Base-by-base conservation (phyloP, 2,888 invertebrate genomes). In the Thecophora atra region DNA sequence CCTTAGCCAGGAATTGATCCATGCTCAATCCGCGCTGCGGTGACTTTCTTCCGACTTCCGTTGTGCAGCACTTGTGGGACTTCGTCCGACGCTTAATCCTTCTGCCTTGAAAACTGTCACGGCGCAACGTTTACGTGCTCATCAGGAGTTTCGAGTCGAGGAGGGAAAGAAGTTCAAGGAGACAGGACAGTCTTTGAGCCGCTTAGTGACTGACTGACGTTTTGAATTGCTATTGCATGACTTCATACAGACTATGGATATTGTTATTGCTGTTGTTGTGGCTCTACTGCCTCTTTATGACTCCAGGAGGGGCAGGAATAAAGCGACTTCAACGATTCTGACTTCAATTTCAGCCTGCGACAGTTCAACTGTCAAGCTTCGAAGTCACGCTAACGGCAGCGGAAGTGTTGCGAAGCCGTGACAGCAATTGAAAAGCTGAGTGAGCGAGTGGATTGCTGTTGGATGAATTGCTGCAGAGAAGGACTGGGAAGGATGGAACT, bases 261-360 rank as follows among this genome's bases (percentile, higher is more conserved):
- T 47, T 30, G 7, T 19, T 19, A 30, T 63, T 70, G 28, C 52
- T 52, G 37, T 63, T 52, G 62, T 70, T 47, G 69, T 60, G 60
- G 30, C 44, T 21, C 68, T 44, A 21, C 37, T 62, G 30, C 37
- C 37, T 63, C 24, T 17, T 47, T 47, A 44, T 37, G 11, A 8
- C 37, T 37, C 3, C 37, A 37, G 44, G 26, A 30, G 19, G 69
- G 44, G 3, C 8, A 67, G 30, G 54, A 67, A 54, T 26, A 58
- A 24, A 30, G 37, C 24, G 60, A 21, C 44, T 1, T 15, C 21
- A 21, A 66, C 52, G 37, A 51, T 60, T 17, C 47, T 58, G 47
- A 51, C 63, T 63, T 70, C 70, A 63, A 63, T 70, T 70, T 70
- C 70, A 70, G 63, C 52, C 51, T 62, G 30, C 63, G 70, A 70